These are phyloP conservation scores for Acanthurus tractus DNA, from an alignment of 2,797 vertebrate genomes.

Conservation along the genomic window DNA sequence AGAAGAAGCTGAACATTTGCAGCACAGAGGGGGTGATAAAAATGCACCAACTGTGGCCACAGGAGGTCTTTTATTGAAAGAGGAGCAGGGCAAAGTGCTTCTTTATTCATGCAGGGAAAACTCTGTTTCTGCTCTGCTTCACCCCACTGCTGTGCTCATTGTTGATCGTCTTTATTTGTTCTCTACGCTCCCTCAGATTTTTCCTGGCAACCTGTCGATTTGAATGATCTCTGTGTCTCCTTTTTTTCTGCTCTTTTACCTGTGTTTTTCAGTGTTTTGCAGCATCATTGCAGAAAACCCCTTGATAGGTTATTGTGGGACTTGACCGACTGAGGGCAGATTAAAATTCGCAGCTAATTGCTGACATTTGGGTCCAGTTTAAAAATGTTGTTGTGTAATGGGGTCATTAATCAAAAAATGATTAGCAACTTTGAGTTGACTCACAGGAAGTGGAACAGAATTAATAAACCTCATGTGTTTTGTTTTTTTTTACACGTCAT, in stretches of 20 bases:
- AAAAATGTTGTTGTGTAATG: slow-evolving; percentile 8
- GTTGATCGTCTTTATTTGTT: slow-evolving; percentile 9
- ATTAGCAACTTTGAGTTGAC: slow-evolving; percentile 4
- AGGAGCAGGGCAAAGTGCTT: slow-evolving; percentile 20
- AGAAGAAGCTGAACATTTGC: slow-evolving; percentile 14
- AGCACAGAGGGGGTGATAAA: slow-evolving; percentile 21
- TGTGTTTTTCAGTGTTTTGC: not conserved
- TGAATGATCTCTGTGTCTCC: not conserved
- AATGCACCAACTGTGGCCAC: slow-evolving; percentile 24
- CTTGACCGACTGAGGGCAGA: not conserved
- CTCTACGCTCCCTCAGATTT: slow-evolving; percentile 5
- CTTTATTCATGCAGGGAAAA: slow-evolving; percentile 36
- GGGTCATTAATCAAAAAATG: slow-evolving; percentile 15
- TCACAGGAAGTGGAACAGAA: not conserved
- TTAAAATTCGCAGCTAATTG: slow-evolving; percentile 17
- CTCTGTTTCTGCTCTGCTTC: slow-evolving; percentile 27
- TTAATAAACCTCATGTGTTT: not conserved
- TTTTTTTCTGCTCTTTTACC: not conserved
- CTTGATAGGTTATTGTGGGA: slow-evolving; percentile 1
- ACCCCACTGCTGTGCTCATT: slow-evolving; percentile 20
- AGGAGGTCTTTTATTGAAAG: slow-evolving; percentile 38
- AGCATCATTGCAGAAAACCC: slow-evolving; percentile 1
- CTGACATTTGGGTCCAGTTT: slow-evolving; percentile 21
- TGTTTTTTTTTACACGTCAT: not conserved
- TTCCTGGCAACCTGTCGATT: slow-evolving; percentile 14